Conservation (phyloP, 1,140 invertebrate genomes). For the Pentalonia nigronervosa region DNA sequence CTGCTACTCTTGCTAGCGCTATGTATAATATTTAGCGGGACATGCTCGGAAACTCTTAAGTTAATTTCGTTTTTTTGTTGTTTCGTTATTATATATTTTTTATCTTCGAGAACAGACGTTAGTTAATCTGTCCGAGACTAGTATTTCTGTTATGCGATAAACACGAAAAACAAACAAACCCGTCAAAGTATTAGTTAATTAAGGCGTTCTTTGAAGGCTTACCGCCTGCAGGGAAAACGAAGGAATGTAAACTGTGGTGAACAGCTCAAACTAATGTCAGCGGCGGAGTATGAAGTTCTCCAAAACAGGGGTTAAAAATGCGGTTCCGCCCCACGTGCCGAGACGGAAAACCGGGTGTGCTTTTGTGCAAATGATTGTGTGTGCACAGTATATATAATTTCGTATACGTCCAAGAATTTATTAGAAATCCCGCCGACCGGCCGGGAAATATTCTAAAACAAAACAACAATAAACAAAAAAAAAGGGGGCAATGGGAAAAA, state of each 20-base stretch:
- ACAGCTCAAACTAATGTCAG: conserved; percentile 22
- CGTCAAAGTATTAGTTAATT: conserved; percentile 25
- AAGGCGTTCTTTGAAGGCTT: not conserved
- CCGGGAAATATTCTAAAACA: not conserved
- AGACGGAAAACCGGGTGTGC: not conserved
- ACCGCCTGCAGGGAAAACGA: not conserved
- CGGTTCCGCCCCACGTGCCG: not conserved
- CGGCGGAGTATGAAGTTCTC: not conserved
- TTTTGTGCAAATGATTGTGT: not conserved
- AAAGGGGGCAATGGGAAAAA: not conserved
- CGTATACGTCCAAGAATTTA: not conserved
- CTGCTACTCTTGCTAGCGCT: not conserved
- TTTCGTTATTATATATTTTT: not conserved
- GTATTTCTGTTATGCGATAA: not conserved
- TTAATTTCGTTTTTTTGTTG: not conserved
- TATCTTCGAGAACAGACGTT: not conserved
- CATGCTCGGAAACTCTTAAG: not conserved
- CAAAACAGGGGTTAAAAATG: conserved; percentile 17
- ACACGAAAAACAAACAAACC: not conserved
- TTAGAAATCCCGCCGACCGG: not conserved
- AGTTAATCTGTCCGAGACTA: not conserved
- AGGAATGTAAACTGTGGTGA: not conserved
- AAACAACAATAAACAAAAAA: not conserved
- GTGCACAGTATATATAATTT: not conserved
- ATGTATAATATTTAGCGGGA: not conserved